Evolutionary conservation across 37 sponge, comb jelly and placozoan genomes (phyloP).

Genomic region (Diacarnus erythraeanus): DNA sequence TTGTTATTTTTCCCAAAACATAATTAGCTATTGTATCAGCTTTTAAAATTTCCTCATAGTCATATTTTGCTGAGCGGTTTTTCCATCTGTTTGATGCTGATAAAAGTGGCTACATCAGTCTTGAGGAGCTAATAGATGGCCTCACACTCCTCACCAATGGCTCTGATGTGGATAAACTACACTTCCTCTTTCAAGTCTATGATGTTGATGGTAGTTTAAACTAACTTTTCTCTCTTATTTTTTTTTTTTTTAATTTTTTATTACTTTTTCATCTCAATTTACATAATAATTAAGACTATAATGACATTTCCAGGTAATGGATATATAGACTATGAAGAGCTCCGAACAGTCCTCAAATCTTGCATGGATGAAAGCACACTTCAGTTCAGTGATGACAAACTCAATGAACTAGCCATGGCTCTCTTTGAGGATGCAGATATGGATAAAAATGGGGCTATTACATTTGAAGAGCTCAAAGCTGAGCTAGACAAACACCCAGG

Average conservation of each 20-base stretch:
- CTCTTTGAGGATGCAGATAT: slow-evolving; percentile 85
- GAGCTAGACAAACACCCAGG: slow-evolving; percentile 85
- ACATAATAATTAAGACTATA: too few relatives aligned
- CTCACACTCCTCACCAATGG: slow-evolving; percentile 77
- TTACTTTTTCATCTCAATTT: too few relatives aligned
- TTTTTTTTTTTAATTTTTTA: neutral
- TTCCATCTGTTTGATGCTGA: slow-evolving; percentile 86
- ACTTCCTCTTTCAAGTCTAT: slow-evolving; percentile 86
- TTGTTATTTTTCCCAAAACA: slow-evolving; percentile 20
- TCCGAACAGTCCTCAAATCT: slow-evolving; percentile 81
- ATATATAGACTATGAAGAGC: slow-evolving; percentile 75
- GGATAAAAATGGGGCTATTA: slow-evolving; percentile 80
- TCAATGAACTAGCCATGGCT: slow-evolving; percentile 71
- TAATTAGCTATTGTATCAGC: neutral
- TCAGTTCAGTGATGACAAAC: slow-evolving; percentile 67
- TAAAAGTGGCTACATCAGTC: slow-evolving; percentile 77
- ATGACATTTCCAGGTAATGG: slow-evolving; percentile 95
- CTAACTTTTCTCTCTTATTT: neutral
- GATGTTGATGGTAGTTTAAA: slow-evolving; percentile 78
- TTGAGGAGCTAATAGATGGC: slow-evolving; percentile 86
- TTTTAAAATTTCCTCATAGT: slow-evolving; percentile 22
- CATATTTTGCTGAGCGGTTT: slow-evolving; percentile 86
- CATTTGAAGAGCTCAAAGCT: slow-evolving; percentile 79
- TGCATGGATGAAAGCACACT: slow-evolving; percentile 86
- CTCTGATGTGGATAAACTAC: slow-evolving; percentile 76